Percentiles rank a stretch among this genome's conserved stretches.
These are phyloP conservation scores for Meiosimyza platycephala DNA, from an alignment of 2,888 invertebrate genomes.

Conservation along the genomic window DNA sequence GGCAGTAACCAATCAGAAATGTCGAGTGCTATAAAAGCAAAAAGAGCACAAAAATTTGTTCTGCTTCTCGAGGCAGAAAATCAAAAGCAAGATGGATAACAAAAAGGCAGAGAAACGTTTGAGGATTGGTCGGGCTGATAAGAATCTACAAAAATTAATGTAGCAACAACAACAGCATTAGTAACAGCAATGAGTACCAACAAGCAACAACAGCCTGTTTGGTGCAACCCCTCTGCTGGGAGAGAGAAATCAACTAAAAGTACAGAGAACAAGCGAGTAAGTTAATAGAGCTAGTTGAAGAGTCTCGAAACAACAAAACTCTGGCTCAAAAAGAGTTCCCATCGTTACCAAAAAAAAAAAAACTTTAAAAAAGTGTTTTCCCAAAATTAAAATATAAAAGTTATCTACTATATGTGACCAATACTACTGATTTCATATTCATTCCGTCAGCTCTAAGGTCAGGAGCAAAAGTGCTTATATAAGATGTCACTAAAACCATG, in stretches of 20 bases:
- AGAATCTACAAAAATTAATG: slow-evolving; percentile 12
- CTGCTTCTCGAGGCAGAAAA: slow-evolving; percentile 17
- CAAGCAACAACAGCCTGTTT: too few species aligned
- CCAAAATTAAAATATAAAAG: too few species aligned
- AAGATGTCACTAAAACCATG: too few species aligned
- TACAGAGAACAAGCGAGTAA: background rate
- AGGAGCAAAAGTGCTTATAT: too few species aligned
- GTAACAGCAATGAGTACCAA: background rate
- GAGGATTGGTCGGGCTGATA: slow-evolving; percentile 33
- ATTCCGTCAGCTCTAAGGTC: too few species aligned
- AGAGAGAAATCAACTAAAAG: background rate
- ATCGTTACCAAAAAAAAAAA: background rate
- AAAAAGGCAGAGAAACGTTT: slow-evolving; percentile 10
- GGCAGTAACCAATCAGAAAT: slow-evolving; percentile 14
- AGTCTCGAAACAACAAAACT: background rate
- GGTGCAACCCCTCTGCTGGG: slow-evolving; percentile 11
- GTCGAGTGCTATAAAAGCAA: background rate
- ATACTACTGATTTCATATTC: too few species aligned
- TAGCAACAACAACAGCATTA: slow-evolving; percentile 7
- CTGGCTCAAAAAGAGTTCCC: background rate
- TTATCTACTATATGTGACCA: too few species aligned
- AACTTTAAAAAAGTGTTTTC: background rate
- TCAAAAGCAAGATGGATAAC: slow-evolving; percentile 22
- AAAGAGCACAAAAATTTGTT: background rate
- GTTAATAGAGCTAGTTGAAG: too few species aligned